Conservation (phyloP, 2,113 vertebrate genomes). For the Pygoscelis antarcticus region DNA sequence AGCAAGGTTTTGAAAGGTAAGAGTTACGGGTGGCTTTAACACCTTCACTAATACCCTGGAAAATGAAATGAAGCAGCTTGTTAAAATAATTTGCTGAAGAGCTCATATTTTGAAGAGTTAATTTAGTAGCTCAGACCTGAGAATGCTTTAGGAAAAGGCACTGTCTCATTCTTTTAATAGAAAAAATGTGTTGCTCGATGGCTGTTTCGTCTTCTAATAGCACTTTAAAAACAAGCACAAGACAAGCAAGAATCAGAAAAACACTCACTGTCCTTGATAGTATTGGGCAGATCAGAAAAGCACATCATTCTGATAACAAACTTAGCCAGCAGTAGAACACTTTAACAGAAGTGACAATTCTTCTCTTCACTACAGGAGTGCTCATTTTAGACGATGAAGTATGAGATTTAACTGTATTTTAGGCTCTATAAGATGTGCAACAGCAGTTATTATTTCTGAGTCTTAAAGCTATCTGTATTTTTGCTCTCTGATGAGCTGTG, state of each 20-base stretch:
- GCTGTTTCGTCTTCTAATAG: not conserved
- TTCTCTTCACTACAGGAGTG: not conserved
- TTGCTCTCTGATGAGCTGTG: not conserved
- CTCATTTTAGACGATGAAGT: not conserved
- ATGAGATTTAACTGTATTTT: not conserved
- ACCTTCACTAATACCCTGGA: not conserved
- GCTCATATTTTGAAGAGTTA: not conserved
- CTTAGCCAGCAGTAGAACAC: not conserved
- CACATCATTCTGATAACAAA: not conserved
- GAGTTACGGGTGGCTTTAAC: not conserved
- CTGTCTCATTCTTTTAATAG: not conserved
- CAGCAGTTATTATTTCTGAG: not conserved
- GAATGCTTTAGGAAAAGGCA: not conserved
- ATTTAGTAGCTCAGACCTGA: not conserved
- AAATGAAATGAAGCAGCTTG: not conserved
- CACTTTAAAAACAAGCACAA: not conserved
- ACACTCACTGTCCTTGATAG: not conserved
- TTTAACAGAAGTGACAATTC: not conserved
- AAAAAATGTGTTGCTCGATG: not conserved
- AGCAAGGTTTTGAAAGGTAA: not conserved
- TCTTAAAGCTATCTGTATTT: not conserved
- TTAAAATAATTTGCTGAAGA: not conserved
- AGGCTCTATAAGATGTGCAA: not conserved
- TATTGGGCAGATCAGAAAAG: not conserved
- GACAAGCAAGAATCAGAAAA: not conserved